Evolutionary conservation across 2,113 vertebrate genomes (phyloP).

Genomic region (Chamaetylas fuelleborni): DNA sequence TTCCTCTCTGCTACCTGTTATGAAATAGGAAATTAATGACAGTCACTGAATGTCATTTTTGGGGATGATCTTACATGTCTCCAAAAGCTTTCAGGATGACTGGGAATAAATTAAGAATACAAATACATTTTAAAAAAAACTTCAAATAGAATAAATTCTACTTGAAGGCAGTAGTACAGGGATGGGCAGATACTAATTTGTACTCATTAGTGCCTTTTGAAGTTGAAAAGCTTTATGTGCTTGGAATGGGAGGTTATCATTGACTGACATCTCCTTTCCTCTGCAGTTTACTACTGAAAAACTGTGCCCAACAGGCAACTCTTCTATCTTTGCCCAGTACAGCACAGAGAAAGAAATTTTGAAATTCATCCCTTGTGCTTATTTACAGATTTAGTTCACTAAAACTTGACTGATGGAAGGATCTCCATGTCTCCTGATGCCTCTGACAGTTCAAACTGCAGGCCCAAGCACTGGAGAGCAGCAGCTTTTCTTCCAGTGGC

Average conservation of each 20-base stretch:
- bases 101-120: neutral
- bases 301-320: neutral
- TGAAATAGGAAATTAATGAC: neutral
- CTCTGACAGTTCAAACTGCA: neutral
- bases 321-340: neutral
- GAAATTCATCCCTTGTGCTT: neutral
- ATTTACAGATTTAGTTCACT: neutral
- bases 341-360: neutral
- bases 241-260: neutral
- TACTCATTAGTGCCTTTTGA: neutral
- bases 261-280: neutral
- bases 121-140: neutral
- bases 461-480: neutral
- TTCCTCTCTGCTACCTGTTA: neutral
- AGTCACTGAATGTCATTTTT: neutral
- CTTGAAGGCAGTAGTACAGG: neutral
- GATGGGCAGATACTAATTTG: neutral
- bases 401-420: neutral
- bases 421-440: rapidly evolving
- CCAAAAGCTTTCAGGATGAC: neutral
- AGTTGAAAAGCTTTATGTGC: neutral
- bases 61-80: neutral
- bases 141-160: neutral
- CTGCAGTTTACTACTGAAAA: neutral
- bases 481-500: neutral